phyloP scores from a whole-genome alignment of 2,797 vertebrate species.

The Pristis pectinata region DNA sequence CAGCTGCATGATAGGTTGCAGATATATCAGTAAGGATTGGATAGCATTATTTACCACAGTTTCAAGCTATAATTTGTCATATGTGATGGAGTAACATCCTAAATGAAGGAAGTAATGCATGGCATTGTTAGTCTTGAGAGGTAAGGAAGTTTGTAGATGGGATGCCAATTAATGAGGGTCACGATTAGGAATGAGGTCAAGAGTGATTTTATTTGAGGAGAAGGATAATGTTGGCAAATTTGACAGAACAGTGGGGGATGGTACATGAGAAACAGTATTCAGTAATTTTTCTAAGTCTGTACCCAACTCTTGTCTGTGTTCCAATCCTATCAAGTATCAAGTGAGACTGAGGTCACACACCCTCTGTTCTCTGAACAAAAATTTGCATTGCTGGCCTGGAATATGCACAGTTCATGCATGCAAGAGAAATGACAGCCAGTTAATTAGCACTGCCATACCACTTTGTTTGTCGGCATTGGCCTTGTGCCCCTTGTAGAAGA shows the following conservation, averaged over 20 bases:
- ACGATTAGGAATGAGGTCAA: too few species aligned
- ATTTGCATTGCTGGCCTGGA: not conserved
- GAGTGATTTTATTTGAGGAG: too few species aligned
- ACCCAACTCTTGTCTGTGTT: slow-evolving; percentile 68
- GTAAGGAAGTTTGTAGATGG: too few species aligned
- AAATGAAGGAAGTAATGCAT: not conserved
- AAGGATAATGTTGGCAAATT: too few species aligned
- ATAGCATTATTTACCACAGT: not conserved
- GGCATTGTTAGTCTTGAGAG: too few species aligned
- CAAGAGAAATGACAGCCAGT: not conserved
- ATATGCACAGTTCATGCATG: not conserved
- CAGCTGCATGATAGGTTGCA: not conserved
- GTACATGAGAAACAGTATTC: too few species aligned
- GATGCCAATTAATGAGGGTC: too few species aligned
- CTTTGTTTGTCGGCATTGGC: too few species aligned
- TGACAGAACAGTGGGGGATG: too few species aligned
- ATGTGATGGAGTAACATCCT: not conserved
- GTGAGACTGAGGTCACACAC: slow-evolving; percentile 88
- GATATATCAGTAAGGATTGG: not conserved
- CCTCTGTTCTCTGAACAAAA: slow-evolving; percentile 68
- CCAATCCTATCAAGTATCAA: slow-evolving; percentile 77
- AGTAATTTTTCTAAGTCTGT: slow-evolving; percentile 56
- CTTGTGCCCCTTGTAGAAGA: not conserved
- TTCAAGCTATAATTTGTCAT: not conserved
- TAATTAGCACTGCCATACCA: not conserved